Percentiles rank a stretch among this genome's conserved stretches.
Evolutionary conservation across 2,888 invertebrate genomes (phyloP).

Genomic region (Cosmia pyralina): DNA sequence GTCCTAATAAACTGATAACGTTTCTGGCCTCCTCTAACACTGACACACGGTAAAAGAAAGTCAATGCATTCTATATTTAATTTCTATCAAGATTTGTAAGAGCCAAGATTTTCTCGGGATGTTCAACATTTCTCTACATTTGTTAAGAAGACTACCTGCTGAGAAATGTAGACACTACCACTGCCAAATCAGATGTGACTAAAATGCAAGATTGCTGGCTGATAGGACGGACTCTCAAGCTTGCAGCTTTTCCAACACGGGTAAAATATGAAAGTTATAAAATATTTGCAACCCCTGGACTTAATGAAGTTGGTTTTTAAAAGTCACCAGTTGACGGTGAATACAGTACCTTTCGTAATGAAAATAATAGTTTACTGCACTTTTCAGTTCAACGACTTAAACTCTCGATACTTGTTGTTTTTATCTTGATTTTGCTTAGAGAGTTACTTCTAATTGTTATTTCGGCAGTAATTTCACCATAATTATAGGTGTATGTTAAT

Average conservation of each 20-base stretch:
- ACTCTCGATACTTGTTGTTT: neutral
- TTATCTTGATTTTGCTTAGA: neutral
- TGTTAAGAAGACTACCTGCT: conserved; percentile 40
- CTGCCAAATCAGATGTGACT: conserved; percentile 62
- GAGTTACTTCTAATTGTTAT: neutral
- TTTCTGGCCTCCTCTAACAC: neutral
- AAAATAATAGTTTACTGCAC: neutral
- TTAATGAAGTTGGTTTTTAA: conserved; percentile 34
- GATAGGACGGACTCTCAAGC: conserved; percentile 22
- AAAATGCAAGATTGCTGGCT: conserved; percentile 49
- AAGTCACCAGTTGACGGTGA: neutral
- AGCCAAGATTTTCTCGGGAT: conserved; percentile 33
- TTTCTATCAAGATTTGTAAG: conserved; percentile 30
- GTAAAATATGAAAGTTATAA: conserved; percentile 41
- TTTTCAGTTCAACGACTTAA: neutral
- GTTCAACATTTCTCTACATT: conserved; percentile 39
- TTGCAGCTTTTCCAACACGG: conserved; percentile 34
- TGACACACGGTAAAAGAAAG: neutral
- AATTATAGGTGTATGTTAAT: neutral
- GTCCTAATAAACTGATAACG: neutral
- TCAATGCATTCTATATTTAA: neutral
- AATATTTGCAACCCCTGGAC: conserved; percentile 29
- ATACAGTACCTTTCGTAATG: neutral
- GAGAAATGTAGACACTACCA: conserved; percentile 51
- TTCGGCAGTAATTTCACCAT: neutral